Evolutionary conservation across 1,140 invertebrate species (phyloP).

Genomic region (Melipona quadrifasciata): DNA sequence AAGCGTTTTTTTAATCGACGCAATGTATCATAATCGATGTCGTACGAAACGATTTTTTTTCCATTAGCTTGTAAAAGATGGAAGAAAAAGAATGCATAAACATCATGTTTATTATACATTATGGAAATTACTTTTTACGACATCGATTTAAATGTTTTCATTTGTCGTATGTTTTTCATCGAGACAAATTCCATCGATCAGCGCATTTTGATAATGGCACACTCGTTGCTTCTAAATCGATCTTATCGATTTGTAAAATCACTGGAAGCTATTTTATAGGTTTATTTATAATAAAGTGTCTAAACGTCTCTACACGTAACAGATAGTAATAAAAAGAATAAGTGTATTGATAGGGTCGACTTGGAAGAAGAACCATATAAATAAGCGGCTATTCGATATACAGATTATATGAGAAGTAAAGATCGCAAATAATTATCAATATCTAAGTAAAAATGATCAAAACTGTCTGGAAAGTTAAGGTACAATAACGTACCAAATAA

Average conservation of each 20-base stretch:
- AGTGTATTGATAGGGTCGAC: constrained; percentile 34
- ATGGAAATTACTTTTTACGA: background rate
- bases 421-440: constrained; percentile 23
- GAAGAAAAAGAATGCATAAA: background rate
- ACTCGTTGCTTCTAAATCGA: constrained; percentile 27
- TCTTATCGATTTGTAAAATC: constrained; percentile 34
- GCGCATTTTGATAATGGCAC: background rate
- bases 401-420: constrained; percentile 9
- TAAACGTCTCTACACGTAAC: constrained; percentile 36
- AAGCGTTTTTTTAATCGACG: background rate
- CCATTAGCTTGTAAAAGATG: background rate
- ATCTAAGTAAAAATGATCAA: constrained; percentile 5
- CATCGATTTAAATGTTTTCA: background rate
- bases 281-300: constrained; percentile 34
- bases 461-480: background rate
- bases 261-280: constrained; percentile 22
- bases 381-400: constrained; percentile 23
- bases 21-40: background rate
- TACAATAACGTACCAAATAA: background rate
- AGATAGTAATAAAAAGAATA: constrained; percentile 25
- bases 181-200: constrained; percentile 10
- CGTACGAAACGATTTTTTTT: background rate
- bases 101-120: background rate
- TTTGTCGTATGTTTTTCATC: background rate
- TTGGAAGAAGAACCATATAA: constrained; percentile 17